Base-by-base conservation (phyloP, 2,888 invertebrate species). In the Osmoderma eremita region DNA sequence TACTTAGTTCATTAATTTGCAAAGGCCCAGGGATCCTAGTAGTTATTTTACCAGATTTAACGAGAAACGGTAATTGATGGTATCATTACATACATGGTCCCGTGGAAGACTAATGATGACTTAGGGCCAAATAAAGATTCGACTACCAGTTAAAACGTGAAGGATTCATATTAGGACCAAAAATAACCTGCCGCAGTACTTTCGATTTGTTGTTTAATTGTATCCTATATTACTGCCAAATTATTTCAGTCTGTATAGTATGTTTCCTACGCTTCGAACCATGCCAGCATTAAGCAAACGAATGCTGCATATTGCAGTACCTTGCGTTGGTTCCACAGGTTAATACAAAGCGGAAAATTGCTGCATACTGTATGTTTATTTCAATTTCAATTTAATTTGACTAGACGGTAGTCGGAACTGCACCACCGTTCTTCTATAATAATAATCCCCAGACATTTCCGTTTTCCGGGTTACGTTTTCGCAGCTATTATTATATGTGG, bases 361-460 rank as follows among this genome's bases (percentile, higher is more conserved):
- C 30, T 48, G 48, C 45, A 48, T 17, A 48, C 30, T 30, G 36
- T 18, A 50, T 24, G 63, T 18, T 63, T 63, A 63, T 50, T 63
- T 50, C 41, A 61, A 61, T 61, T 61, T 61, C 45, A 61, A 45
- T 61, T 61, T 42, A 61, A 61, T 61, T 61, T 61, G 45, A 39
- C 56, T 56, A 18, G 38, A 38, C 13, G 49, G 20, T n/a, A 13
- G 49, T 17, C 61, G 17, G 22, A 45, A 24, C 51, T 61, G 42
- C 20, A 17, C 48, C 1, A 20, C 22, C 30, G 54, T 39, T 39
- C 39, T 36, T 53, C 61, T 10, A 17, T 62, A 39, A 18, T 17
- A 18, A 49, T 48, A 41, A 30, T 50, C 56, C 30, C 30, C 10
- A 18, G 22, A 24, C 15, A 18, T 50, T 41, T 18, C 38, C 15